phyloP scores from a whole-genome alignment of 2,888 invertebrate species.

The Perdita meconis region DNA sequence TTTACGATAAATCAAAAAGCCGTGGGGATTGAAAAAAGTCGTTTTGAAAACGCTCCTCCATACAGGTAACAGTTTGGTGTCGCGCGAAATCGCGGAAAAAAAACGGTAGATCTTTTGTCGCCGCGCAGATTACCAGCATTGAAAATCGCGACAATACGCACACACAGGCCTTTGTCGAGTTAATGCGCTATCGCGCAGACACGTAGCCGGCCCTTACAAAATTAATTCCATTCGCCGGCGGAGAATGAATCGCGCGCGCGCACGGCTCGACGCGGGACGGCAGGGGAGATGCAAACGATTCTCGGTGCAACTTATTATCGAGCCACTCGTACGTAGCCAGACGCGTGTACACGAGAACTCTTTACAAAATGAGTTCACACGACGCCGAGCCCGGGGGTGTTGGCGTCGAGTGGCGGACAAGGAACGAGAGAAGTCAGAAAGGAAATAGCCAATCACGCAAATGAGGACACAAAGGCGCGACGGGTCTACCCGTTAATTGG shows the following conservation, averaged over 20 bases:
- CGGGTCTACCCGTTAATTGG: conserved; percentile 71
- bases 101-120: conserved; percentile 3
- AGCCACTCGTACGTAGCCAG: conserved; percentile 17
- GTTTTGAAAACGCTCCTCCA: not conserved
- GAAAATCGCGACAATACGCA: conserved; percentile 30
- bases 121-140: conserved; percentile 29
- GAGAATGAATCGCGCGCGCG: conserved; percentile 17
- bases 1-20: not conserved
- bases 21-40: not conserved
- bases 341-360: conserved; percentile 56
- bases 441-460: conserved; percentile 74
- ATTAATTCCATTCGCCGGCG: conserved; percentile 46
- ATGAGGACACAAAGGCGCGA: conserved; percentile 72
- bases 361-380: conserved; percentile 65
- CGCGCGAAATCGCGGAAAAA: not conserved
- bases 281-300: conserved; percentile 30
- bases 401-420: conserved; percentile 52
- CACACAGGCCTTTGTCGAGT: conserved; percentile 17
- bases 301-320: conserved; percentile 45
- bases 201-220: conserved; percentile 30
- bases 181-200: conserved; percentile 39
- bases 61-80: not conserved
- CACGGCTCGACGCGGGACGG: no score
- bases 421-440: conserved; percentile 58
- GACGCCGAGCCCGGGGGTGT: conserved; percentile 39